Conservation (phyloP, 2,113 vertebrate species). For the Dipodomys merriami region DNA sequence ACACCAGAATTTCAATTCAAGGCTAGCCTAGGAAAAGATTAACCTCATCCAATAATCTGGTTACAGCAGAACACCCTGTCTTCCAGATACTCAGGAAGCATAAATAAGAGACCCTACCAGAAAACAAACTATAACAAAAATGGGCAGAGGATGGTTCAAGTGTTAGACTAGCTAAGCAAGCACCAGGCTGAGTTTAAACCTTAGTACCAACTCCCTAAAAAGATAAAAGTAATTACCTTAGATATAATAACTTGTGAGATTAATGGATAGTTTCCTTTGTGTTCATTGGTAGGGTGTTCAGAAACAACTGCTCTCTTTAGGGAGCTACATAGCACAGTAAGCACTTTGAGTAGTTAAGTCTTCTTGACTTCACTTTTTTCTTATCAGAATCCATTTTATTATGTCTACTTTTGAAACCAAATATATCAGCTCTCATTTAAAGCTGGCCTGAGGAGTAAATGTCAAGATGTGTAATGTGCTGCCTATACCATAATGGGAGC, state of each 20-base stretch:
- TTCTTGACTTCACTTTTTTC: background rate
- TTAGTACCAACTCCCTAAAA: too few species aligned
- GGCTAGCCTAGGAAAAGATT: too few species aligned
- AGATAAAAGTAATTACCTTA: background rate
- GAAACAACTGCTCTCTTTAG: background rate
- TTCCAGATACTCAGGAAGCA: too few species aligned
- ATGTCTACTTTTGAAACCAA: constrained; percentile 47
- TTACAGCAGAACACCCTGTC: too few species aligned
- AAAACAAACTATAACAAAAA: too few species aligned
- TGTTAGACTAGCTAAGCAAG: too few species aligned
- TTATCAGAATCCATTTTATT: constrained; percentile 31
- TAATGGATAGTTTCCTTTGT: background rate
- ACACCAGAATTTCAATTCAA: too few species aligned
- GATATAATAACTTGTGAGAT: background rate
- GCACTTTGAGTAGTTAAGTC: background rate
- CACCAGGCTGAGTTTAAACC: too few species aligned
- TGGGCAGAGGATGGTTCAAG: too few species aligned
- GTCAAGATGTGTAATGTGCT: background rate
- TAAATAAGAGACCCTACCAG: too few species aligned
- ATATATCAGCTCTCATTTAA: background rate
- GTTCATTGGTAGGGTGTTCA: constrained; percentile 19
- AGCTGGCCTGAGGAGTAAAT: constrained; percentile 20
- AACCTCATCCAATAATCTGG: too few species aligned
- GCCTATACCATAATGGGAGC: background rate
- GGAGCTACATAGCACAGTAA: background rate